Evolutionary conservation across 2,888 invertebrate genomes (phyloP).

Genomic region (Isoperla grammatica): DNA sequence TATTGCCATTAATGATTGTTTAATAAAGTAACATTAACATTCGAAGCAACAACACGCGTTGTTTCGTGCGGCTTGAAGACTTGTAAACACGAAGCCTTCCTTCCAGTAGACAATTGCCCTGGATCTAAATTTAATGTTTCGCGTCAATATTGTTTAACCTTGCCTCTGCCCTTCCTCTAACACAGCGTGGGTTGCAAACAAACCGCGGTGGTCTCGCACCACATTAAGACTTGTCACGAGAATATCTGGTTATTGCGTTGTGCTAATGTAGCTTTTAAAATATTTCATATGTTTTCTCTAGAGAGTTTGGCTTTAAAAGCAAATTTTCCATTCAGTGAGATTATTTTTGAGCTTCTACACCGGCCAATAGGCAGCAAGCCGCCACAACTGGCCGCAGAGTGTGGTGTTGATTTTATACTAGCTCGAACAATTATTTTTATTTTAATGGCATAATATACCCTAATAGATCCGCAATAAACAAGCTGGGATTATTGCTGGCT

Average conservation of each 20-base stretch:
- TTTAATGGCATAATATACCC: slow-evolving; percentile 31
- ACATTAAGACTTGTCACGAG: neutral
- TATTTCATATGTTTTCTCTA: slow-evolving; percentile 22
- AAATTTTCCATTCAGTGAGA: slow-evolving; percentile 25
- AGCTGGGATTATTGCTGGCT: slow-evolving; percentile 27
- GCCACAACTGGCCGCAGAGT: slow-evolving; percentile 16
- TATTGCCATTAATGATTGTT: no score
- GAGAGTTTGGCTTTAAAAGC: slow-evolving; percentile 25
- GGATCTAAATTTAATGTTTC: slow-evolving; percentile 23
- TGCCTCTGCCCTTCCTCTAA: neutral
- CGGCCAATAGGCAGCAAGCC: slow-evolving; percentile 9
- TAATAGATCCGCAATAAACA: slow-evolving; percentile 31
- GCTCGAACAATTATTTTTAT: slow-evolving; percentile 29
- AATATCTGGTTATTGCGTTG: slow-evolving; percentile 20
- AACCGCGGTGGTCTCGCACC: neutral
- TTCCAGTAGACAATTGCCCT: slow-evolving; percentile 9
- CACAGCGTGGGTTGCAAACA: neutral
- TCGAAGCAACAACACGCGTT: slow-evolving; percentile 5
- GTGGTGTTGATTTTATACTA: slow-evolving; percentile 28
- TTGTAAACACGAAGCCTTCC: slow-evolving; percentile 1
- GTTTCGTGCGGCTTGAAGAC: neutral
- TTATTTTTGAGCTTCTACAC: slow-evolving; percentile 23
- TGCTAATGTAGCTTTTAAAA: slow-evolving; percentile 27
- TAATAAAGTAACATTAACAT: no score
- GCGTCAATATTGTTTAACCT: slow-evolving; percentile 22